Percentiles rank a stretch among this genome's conserved stretches.
Evolutionary conservation across 2,113 vertebrate genomes (phyloP).

Genomic region (Regulus satrapa): DNA sequence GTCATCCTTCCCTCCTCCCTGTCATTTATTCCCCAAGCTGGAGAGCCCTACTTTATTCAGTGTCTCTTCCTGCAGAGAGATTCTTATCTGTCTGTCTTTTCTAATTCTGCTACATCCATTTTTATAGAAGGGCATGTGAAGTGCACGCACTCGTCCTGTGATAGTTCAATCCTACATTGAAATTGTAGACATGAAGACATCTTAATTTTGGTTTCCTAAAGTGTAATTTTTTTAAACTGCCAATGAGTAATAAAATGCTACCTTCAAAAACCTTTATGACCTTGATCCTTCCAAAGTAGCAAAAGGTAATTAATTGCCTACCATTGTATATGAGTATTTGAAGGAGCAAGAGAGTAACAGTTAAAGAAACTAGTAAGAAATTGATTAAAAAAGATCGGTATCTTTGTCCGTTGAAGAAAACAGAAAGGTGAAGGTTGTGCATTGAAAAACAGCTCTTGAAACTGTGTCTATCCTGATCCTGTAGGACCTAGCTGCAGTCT

Average conservation of each 20-base stretch:
- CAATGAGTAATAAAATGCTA: not conserved
- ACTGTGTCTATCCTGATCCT: not conserved
- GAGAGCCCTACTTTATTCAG: fast-evolving
- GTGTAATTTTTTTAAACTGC: not conserved
- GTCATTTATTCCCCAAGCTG: not conserved
- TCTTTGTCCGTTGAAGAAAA: not conserved
- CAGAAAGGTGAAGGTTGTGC: not conserved
- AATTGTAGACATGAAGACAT: not conserved
- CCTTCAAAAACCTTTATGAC: not conserved
- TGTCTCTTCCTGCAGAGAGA: not conserved
- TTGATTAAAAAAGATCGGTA: no score
- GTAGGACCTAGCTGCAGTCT: not conserved
- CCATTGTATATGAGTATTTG: not conserved
- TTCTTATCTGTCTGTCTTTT: not conserved
- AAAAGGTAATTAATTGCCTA: not conserved
- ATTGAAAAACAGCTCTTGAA: not conserved
- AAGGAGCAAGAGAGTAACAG: not conserved
- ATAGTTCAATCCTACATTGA: not conserved
- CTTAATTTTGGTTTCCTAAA: not conserved
- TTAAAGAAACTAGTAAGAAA: no score
- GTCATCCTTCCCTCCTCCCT: not conserved
- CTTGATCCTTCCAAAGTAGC: not conserved
- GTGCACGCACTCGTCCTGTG: not conserved
- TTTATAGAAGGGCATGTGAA: not conserved
- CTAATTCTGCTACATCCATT: not conserved